A percentile compares a stretch with the other conserved stretches of the same genome.
These are phyloP conservation scores for Tetragonisca angustula DNA, from an alignment of 2,888 invertebrate genomes.

Conservation along the genomic window DNA sequence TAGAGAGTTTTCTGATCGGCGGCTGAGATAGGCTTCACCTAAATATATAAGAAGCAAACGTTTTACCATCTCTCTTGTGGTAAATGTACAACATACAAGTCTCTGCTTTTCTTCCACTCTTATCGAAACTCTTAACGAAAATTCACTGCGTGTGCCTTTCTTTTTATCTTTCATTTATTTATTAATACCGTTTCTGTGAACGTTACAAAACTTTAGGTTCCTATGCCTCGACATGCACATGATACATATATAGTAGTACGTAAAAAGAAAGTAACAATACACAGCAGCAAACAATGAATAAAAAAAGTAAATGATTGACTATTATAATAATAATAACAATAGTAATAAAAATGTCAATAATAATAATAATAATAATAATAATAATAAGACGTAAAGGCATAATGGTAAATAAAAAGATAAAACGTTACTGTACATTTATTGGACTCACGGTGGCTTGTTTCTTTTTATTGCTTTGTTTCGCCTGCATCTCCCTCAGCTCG, in stretches of 20 bases:
- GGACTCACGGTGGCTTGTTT: conserved; percentile 86
- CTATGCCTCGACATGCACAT: conserved; percentile 43
- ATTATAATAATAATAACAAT: no score
- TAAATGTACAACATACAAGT: conserved; percentile 24
- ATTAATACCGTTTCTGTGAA: conserved; percentile 10
- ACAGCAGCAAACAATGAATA: conserved; percentile 64
- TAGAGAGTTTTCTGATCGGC: conserved; percentile 96
- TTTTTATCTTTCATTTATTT: not conserved
- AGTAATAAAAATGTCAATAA: no score
- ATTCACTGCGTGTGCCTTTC: not conserved
- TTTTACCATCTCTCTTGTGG: conserved; percentile 63
- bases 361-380: no score
- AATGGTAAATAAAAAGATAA: conserved; percentile 68
- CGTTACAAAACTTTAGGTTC: conserved; percentile 26
- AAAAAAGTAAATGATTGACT: conserved; percentile 8
- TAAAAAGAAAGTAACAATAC: conserved; percentile 47
- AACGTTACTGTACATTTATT: conserved; percentile 80
- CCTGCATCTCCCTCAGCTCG: conserved; percentile 88
- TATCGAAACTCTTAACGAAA: conserved; percentile 4
- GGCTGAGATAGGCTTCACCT: conserved; percentile 96
- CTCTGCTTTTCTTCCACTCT: conserved; percentile 22
- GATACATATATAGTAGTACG: conserved; percentile 32
- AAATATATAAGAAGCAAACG: conserved; percentile 71
- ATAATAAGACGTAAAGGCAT: conserved; percentile 56
- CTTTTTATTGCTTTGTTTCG: conserved; percentile 84